Evolutionary conservation across 1,140 invertebrate genomes (phyloP), one percentile per base, ranked within the genome.

Genomic region (Drosophila fuyamai): DNA sequence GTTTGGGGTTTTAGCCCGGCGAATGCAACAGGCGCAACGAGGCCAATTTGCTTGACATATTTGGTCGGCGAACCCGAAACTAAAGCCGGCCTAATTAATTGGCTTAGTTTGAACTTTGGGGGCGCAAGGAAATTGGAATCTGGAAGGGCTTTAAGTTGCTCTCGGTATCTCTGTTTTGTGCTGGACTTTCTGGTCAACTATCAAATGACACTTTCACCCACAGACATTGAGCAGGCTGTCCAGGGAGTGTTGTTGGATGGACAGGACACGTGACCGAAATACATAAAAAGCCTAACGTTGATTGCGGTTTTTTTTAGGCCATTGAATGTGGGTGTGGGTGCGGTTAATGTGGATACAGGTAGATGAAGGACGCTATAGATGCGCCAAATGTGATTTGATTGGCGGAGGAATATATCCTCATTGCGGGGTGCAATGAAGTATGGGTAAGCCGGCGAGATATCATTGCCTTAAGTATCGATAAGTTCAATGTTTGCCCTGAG

Each of bases 11-110:
- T n/a, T 58, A 10, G 56, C 38, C 38, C 29, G 59, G 41, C 62
- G 62, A 84, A 89, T 86, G 83, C 82, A 86, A 86, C 82, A 86
- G 82, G 82, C 82, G 79, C 83, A 83, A 73, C 75, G 62, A 58
- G 73, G 43, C 57, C 59, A 71, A 76, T 67, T 65, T 84, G 79
- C 61, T 82, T 86, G 83, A 86, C 83, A 86, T 83, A 66, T 85
- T 85, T 81, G 74, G 78, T 71, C 68, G 66, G 59, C 43, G 67
- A 57, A 48, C 65, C 50, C 65, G 59, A 56, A 67, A 72, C 43
- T 50, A 56, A 82, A 79, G 62, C 58, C 76, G 53, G 76, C 55
- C 65, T 88, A 86, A 86, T 86, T 86, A 86, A 86, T 86, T 86
- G 82, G 83, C 82, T 86, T 86, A 82, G 65, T 47, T 76, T 82